Base-by-base conservation (phyloP, 2,113 vertebrate species). In the Peromyscus polionotus region DNA sequence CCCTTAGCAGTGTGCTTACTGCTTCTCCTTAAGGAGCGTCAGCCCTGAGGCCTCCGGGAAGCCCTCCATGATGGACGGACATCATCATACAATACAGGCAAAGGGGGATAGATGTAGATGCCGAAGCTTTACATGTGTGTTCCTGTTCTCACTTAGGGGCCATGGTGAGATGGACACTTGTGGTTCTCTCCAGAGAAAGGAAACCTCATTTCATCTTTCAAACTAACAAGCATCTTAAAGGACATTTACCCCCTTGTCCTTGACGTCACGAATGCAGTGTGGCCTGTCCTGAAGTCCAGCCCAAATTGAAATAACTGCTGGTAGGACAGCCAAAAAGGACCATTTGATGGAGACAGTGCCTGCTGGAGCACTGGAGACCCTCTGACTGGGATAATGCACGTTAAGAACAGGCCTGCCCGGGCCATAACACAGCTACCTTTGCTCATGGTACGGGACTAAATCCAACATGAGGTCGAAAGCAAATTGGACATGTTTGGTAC, bases 1-100 rank as follows among this genome's bases (percentile, higher is more conserved):
- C 98, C 97, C 96, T 97, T 98, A 96, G 96, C 93, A 94, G 96
- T 96, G 93, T 86, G 96, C 95, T 96, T 96, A 95, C 75, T 88
- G 97, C 97, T 98, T 94, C 96, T 96, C 97, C 98, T 98, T 98
- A 98, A 97, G 98, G 98, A 98, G 98, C 98, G 98, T 96, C 96
- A 97, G 97, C 98, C 98, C 98, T 98, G 98, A 98, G 98, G 98
- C 98, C 98, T 98, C 98, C 98, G 98, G 98, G 98, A 98, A 98
- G 97, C 98, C 98, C 97, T 98, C 98, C 98, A 98, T 98, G 98
- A 97, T 98, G 97, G 97, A 97, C 98, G 97, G 97, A 98, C 98
- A 97, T 95, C 98, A 96, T 89, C 97, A 98, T 98, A 98, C 98
- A 98, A 98, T 98, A 98, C 97, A 98, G 96, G 39, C 75, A 97